phyloP scores from a whole-genome alignment of 2,888 invertebrate genomes.

The Eupithecia insigniata region DNA sequence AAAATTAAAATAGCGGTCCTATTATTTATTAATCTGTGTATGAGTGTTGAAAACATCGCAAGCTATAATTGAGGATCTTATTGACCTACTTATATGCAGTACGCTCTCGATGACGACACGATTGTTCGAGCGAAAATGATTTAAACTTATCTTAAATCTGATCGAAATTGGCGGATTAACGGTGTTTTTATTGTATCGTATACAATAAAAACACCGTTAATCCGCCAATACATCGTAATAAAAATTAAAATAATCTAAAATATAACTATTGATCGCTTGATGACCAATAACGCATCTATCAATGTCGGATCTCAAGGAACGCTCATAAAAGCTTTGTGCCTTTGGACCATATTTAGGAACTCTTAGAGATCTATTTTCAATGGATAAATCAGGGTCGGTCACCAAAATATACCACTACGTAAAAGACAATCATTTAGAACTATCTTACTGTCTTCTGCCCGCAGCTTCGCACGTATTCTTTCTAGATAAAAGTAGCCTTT shows the following conservation, averaged over 20 bases:
- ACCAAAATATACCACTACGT: not conserved
- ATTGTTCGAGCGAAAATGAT: not conserved
- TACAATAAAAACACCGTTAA: no score
- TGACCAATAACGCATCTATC: constrained; percentile 45
- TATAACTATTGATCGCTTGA: constrained; percentile 34
- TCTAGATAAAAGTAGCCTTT: not conserved
- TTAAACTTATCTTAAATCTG: constrained; percentile 4
- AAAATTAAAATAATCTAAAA: constrained; percentile 32
- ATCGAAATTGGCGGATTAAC: constrained; percentile 12
- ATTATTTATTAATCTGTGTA: not conserved
- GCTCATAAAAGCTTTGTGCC: constrained; percentile 38
- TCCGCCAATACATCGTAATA: no score
- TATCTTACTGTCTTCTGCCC: not conserved
- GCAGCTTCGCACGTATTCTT: not conserved
- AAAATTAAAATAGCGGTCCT: not conserved
- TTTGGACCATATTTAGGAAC: constrained; percentile 22
- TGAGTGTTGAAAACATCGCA: not conserved
- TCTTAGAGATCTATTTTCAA: constrained; percentile 15
- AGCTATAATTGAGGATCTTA: not conserved
- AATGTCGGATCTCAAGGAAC: constrained; percentile 43
- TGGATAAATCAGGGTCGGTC: constrained; percentile 12
- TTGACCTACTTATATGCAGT: not conserved
- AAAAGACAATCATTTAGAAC: not conserved
- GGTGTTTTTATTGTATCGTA: constrained; percentile 1
- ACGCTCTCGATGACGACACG: not conserved